phyloP scores from a whole-genome alignment of 2,888 invertebrate species.

The Epinotia demarniana region DNA sequence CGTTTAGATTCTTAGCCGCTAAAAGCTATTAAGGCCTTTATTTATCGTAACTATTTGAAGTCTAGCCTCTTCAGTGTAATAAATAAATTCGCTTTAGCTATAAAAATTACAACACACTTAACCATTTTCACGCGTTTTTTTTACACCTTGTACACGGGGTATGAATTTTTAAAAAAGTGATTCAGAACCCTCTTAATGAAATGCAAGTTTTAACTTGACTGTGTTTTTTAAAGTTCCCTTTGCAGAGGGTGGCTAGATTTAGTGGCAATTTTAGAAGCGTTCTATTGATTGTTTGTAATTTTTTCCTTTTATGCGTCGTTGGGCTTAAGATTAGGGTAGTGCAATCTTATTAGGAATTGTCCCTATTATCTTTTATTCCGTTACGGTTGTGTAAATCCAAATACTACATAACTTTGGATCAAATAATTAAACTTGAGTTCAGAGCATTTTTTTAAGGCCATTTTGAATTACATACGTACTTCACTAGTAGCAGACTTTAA shows the following conservation, averaged over 20 bases:
- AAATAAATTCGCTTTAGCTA: constrained; percentile 3
- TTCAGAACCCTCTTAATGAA: neutral
- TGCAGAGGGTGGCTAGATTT: constrained; percentile 65
- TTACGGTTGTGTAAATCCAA: neutral
- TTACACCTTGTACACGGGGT: neutral
- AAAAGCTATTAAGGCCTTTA: neutral
- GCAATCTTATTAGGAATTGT: constrained; percentile 37
- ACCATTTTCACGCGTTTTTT: neutral
- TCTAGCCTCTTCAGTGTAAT: neutral
- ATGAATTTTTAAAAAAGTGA: neutral
- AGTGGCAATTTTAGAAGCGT: constrained; percentile 65
- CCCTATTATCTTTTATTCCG: constrained; percentile 27
- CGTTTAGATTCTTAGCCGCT: neutral
- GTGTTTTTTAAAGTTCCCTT: constrained; percentile 53
- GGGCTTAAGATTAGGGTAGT: constrained; percentile 54
- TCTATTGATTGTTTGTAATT: constrained; percentile 74
- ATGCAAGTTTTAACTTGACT: neutral
- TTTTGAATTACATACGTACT: no score
- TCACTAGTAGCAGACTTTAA: no score
- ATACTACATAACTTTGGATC: neutral
- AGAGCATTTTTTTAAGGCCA: neutral
- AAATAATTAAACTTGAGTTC: neutral
- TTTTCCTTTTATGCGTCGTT: constrained; percentile 66
- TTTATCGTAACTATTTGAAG: constrained; percentile 7
- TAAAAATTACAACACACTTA: constrained; percentile 3